Evolutionary conservation across 2,888 invertebrate genomes (phyloP).

Genomic region (Pyrochroa serraticornis): DNA sequence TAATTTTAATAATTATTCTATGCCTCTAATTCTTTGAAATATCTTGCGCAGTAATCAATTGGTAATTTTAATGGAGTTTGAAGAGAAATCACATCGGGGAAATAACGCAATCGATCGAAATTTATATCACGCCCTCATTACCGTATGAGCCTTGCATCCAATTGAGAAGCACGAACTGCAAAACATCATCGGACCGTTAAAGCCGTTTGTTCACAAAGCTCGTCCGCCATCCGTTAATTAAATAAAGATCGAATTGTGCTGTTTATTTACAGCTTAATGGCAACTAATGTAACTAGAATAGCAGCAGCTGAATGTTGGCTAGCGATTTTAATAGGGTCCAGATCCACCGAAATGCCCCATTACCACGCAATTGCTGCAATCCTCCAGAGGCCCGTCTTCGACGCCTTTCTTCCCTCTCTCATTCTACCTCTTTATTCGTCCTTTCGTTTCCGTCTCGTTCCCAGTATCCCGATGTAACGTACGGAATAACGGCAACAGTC

Average conservation of each 20-base stretch:
- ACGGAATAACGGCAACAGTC: too few relatives aligned
- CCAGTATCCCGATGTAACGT: constrained; percentile 1
- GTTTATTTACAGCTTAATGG: constrained; percentile 29
- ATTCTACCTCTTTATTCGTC: constrained; percentile 16
- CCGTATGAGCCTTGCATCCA: too few relatives aligned
- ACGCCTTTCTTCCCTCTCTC: constrained; percentile 16
- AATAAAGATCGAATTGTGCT: constrained; percentile 26
- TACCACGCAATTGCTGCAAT: constrained; percentile 42
- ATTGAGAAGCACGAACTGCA: too few relatives aligned
- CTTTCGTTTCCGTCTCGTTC: constrained; percentile 16
- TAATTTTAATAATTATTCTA: too few relatives aligned
- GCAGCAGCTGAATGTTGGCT: constrained; percentile 15
- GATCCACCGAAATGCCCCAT: constrained; percentile 41
- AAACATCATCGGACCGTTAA: too few relatives aligned
- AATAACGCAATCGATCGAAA: too few relatives aligned
- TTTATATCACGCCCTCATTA: too few relatives aligned
- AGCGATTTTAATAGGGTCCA: constrained; percentile 39
- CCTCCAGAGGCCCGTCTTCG: constrained; percentile 31
- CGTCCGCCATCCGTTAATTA: constrained; percentile 18
- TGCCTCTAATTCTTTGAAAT: too few relatives aligned
- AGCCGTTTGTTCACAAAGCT: too few relatives aligned
- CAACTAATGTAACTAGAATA: constrained; percentile 22
- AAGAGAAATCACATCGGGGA: too few relatives aligned
- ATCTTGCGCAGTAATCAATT: too few relatives aligned
- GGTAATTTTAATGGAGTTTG: too few relatives aligned